Percentiles rank a stretch among this genome's conserved stretches.
phyloP scores from a whole-genome alignment of 2,113 vertebrate genomes.

The Tachuris rubrigastra region DNA sequence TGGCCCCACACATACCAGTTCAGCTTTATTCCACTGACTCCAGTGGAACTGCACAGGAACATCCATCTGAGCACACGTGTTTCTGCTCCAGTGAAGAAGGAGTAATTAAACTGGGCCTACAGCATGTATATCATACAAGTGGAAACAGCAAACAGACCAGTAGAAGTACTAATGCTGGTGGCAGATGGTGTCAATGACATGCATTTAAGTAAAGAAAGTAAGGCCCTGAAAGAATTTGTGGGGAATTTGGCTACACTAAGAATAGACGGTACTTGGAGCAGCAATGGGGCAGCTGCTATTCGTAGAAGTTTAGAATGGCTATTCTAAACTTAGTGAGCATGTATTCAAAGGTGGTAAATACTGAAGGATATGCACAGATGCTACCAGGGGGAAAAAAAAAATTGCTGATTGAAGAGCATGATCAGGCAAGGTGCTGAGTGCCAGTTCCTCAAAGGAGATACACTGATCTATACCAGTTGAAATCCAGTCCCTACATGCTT shows the following conservation, averaged over 20 bases:
- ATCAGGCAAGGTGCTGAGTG: conserved; percentile 35
- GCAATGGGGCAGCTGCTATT: conserved; percentile 38
- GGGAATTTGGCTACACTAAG: conserved; percentile 34
- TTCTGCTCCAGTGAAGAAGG: neutral
- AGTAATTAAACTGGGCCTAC: neutral
- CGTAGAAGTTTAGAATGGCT: conserved; percentile 1
- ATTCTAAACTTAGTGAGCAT: conserved; percentile 5
- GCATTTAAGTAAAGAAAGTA: conserved; percentile 9
- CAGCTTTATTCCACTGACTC: neutral
- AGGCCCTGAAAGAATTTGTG: neutral
- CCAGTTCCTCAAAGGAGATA: conserved; percentile 32
- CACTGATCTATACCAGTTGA: neutral
- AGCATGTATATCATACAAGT: neutral
- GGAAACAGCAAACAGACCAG: neutral
- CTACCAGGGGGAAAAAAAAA: neutral
- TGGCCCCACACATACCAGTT: neutral
- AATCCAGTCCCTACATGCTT: neutral
- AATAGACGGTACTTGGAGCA: conserved; percentile 14
- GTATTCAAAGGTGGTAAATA: neutral
- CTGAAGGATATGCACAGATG: conserved; percentile 37
- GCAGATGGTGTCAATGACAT: neutral
- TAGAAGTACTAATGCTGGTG: neutral
- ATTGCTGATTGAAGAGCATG: neutral
- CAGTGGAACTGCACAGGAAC: rapidly evolving
- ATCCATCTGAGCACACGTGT: rapidly evolving